Evolutionary conservation across 2,888 invertebrate species (phyloP).

Genomic region (Tanytarsus gracilentus): DNA sequence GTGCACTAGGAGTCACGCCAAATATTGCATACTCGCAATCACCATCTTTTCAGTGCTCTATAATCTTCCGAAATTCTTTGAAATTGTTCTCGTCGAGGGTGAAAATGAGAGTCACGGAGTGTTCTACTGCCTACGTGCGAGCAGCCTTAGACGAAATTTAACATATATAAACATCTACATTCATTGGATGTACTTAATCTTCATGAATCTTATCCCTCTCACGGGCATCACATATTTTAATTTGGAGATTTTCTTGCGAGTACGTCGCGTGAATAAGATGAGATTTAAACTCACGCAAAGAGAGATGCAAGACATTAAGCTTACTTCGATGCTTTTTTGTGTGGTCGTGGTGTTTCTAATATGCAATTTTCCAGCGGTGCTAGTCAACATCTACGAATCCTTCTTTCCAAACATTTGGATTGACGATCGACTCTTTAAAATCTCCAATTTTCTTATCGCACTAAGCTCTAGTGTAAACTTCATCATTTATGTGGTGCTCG

Average conservation of each 20-base stretch:
- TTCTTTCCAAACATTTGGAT: conserved; percentile 52
- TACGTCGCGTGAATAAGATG: conserved; percentile 80
- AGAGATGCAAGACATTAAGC: conserved; percentile 86
- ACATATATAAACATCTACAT: conserved; percentile 80
- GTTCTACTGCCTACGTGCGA: conserved; percentile 64
- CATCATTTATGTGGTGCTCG: conserved; percentile 95
- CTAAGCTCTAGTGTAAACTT: conserved; percentile 97
- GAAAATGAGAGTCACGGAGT: conserved; percentile 46
- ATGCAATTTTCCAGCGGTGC: conserved; percentile 80
- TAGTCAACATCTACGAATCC: conserved; percentile 77
- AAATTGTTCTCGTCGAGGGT: conserved; percentile 48
- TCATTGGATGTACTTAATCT: conserved; percentile 87
- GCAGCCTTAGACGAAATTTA: conserved; percentile 57
- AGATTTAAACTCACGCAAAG: conserved; percentile 80
- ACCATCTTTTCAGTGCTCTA: conserved; percentile 72
- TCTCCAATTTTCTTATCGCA: conserved; percentile 86
- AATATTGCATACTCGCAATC: conserved; percentile 74
- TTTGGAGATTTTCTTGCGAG: conserved; percentile 81
- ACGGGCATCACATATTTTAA: conserved; percentile 80
- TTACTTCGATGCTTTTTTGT: conserved; percentile 90
- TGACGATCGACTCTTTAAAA: conserved; percentile 61
- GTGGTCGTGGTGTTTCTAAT: conserved; percentile 91
- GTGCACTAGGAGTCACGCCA: conserved; percentile 80
- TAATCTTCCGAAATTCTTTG: conserved; percentile 74
- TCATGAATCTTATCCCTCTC: conserved; percentile 91